Evolutionary conservation across 2,888 invertebrate species (phyloP).

Genomic region (Zygothrica quintamaculata): DNA sequence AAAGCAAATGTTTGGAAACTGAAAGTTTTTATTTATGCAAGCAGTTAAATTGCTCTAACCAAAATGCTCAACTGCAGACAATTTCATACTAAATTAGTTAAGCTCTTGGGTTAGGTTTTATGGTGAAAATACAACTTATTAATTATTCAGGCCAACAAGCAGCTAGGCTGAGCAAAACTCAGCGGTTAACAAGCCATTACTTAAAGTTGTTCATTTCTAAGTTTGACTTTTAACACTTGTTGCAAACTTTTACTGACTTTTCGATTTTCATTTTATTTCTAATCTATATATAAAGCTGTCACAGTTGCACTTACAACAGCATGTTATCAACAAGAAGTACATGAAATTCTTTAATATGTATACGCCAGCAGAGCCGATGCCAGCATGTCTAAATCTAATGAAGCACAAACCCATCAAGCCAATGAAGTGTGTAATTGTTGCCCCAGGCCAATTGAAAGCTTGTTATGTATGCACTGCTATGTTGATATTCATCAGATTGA

Average conservation of each 20-base stretch:
- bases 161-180: not conserved
- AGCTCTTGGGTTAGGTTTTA: not conserved
- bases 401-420: conserved; percentile 46
- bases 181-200: not conserved
- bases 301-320: not conserved
- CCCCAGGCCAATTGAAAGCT: conserved; percentile 40
- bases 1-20: conserved; percentile 17
- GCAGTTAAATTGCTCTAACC: conserved; percentile 10
- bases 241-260: too few relatives aligned
- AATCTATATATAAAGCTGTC: too few relatives aligned
- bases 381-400: conserved; percentile 37
- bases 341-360: conserved; percentile 20
- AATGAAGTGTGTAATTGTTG: conserved; percentile 64
- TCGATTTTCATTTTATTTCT: too few relatives aligned
- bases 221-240: too few relatives aligned
- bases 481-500: too few relatives aligned
- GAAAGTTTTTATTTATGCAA: conserved; percentile 23
- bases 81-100: conserved; percentile 1
- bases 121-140: not conserved
- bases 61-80: not conserved
- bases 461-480: conserved; percentile 17
- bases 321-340: not conserved
- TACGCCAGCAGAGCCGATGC: conserved; percentile 7
- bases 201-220: too few relatives aligned
- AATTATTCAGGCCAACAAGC: not conserved